These are phyloP conservation scores for Timema podura DNA, from an alignment of 2,888 invertebrate genomes.

Conservation along the genomic window DNA sequence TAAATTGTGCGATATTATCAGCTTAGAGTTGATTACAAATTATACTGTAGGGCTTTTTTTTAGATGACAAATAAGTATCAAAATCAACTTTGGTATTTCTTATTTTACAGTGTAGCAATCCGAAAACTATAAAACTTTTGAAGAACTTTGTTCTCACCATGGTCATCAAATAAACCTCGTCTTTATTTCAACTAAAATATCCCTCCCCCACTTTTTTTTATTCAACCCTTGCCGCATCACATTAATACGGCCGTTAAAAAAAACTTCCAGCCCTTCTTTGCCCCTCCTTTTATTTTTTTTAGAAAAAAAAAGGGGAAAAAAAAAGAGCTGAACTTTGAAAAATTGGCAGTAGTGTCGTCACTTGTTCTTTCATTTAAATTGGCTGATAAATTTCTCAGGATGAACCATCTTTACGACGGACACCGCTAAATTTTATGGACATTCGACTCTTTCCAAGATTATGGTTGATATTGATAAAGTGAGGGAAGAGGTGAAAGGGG, in stretches of 20 bases:
- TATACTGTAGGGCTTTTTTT: too few species aligned
- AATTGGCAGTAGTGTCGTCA: constrained; percentile 32
- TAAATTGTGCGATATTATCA: too few species aligned
- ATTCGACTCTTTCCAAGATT: constrained; percentile 26
- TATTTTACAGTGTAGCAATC: constrained; percentile 9
- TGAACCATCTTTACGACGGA: constrained; percentile 22
- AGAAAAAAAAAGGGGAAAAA: too few species aligned
- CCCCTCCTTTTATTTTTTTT: too few species aligned
- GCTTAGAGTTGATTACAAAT: too few species aligned
- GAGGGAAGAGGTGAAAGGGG: constrained; percentile 2
- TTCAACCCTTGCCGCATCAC: neutral
- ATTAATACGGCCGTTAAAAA: constrained; percentile 4
- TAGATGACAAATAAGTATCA: too few species aligned
- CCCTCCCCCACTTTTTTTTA: neutral
- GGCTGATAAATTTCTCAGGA: constrained; percentile 31
- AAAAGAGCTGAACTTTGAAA: constrained; percentile 27
- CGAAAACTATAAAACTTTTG: constrained; percentile 6
- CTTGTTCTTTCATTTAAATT: constrained; percentile 33
- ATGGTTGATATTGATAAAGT: constrained; percentile 31
- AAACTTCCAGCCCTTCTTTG: too few species aligned
- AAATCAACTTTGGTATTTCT: too few species aligned
- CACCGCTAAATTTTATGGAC: constrained; percentile 29
- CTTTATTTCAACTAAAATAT: neutral
- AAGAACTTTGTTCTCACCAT: constrained; percentile 1
- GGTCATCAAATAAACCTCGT: constrained; percentile 6